A percentile compares a stretch with the other conserved stretches of the same genome.
These are phyloP conservation scores for Steatornis caripensis DNA, from an alignment of 2,113 vertebrate genomes.

Conservation along the genomic window DNA sequence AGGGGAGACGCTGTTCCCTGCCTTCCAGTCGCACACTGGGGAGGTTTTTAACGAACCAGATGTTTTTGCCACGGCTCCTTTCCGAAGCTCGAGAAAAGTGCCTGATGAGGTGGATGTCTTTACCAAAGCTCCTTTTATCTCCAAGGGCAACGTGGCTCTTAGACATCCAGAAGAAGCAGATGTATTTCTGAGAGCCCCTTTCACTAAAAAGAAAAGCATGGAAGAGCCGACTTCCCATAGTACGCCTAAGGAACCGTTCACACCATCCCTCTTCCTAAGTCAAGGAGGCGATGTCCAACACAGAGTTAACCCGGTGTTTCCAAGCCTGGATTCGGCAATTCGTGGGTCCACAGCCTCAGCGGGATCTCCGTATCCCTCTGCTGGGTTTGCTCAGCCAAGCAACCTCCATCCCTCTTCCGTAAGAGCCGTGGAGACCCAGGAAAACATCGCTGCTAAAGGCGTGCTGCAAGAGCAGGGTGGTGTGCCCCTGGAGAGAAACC, in stretches of 20 bases:
- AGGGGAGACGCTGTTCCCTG: not conserved
- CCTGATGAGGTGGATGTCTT: slow-evolving; percentile 84
- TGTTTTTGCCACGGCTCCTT: slow-evolving; percentile 88
- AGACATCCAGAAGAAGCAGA: slow-evolving; percentile 75
- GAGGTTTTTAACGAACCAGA: slow-evolving; percentile 66
- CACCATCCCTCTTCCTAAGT: not conserved
- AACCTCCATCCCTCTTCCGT: slow-evolving; percentile 7
- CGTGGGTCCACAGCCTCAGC: not conserved
- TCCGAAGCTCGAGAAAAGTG: slow-evolving; percentile 67
- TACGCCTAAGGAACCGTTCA: not conserved
- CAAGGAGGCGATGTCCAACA: not conserved
- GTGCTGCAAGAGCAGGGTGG: slow-evolving; percentile 9
- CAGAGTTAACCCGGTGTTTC: not conserved
- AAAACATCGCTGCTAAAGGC: not conserved
- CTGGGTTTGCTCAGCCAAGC: slow-evolving; percentile 21
- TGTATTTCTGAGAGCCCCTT: slow-evolving; percentile 92
- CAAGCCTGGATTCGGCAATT: not conserved
- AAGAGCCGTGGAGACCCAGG: slow-evolving; percentile 34
- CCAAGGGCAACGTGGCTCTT: slow-evolving; percentile 21
- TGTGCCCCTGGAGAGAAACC: slow-evolving; percentile 34
- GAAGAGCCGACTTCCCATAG: slow-evolving; percentile 40
- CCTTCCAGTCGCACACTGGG: not conserved
- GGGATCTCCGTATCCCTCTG: slow-evolving; percentile 5
- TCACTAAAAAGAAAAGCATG: slow-evolving; percentile 83
- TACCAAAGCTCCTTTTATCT: slow-evolving; percentile 87